Conservation (phyloP, 2,113 vertebrate species). For the Agapornis roseicollis region DNA sequence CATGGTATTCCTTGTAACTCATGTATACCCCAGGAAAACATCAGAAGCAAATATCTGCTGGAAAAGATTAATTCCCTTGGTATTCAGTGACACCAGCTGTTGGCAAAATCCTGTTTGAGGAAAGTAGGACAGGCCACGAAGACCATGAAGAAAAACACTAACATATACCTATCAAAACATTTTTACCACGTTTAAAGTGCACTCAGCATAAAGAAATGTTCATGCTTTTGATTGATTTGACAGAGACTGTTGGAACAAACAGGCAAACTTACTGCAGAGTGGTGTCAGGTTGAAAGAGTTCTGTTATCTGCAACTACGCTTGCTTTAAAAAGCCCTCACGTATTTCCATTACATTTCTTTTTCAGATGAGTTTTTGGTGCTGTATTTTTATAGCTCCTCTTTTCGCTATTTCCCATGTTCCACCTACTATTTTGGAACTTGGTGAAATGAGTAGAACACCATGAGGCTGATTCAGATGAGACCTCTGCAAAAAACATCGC, state of each 20-base stretch:
- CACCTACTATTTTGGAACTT: not conserved
- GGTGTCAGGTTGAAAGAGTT: not conserved
- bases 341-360: not conserved
- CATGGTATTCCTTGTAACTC: not conserved
- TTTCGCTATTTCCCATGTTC: not conserved
- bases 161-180: not conserved
- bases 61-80: conserved; percentile 36
- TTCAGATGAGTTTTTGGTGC: not conserved
- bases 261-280: not conserved
- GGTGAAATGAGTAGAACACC: not conserved
- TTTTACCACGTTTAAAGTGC: not conserved
- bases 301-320: not conserved
- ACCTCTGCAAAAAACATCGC: not conserved
- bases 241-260: not conserved
- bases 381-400: not conserved
- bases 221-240: not conserved
- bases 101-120: conserved; percentile 23
- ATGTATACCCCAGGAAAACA: not conserved
- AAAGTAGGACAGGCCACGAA: conserved; percentile 60
- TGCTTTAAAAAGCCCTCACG: not conserved
- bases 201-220: not conserved
- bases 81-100: conserved; percentile 49
- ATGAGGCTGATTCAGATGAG: not conserved
- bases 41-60: not conserved
- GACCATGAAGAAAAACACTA: not conserved